Conservation (phyloP, 2,113 vertebrate genomes). For the Limnothrissa miodon region DNA sequence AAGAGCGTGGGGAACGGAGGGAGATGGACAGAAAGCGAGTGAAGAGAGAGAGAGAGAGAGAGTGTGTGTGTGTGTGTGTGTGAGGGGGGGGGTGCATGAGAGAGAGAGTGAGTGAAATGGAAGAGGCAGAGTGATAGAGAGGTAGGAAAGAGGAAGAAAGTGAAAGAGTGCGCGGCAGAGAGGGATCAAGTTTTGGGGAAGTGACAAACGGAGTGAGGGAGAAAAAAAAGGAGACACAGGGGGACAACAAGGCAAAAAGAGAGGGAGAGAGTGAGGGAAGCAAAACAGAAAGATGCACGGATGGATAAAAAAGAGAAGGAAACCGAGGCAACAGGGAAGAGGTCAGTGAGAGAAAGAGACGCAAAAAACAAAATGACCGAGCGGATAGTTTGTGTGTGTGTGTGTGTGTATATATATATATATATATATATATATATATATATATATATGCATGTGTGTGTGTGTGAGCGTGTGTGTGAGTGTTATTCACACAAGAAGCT, state of each 20-base stretch:
- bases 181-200: not conserved
- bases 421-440: slow-evolving; percentile 43
- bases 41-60: slow-evolving; percentile 39
- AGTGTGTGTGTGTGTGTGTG: slow-evolving; percentile 30
- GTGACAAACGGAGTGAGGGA: slow-evolving; percentile 42
- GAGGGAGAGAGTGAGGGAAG: slow-evolving; percentile 57
- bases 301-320: slow-evolving; percentile 19
- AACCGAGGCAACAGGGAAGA: slow-evolving; percentile 18
- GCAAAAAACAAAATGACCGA: slow-evolving; percentile 45
- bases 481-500: slow-evolving; percentile 69
- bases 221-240: slow-evolving; percentile 23
- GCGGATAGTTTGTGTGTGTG: slow-evolving; percentile 53
- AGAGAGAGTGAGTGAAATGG: slow-evolving; percentile 20
- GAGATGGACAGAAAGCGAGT: slow-evolving; percentile 24
- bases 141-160: slow-evolving; percentile 37
- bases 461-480: slow-evolving; percentile 23
- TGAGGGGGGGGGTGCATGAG: slow-evolving; percentile 29
- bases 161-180: slow-evolving; percentile 11
- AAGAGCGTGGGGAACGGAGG: slow-evolving; percentile 32
- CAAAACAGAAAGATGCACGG: slow-evolving; percentile 59
- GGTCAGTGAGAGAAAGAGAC: slow-evolving; percentile 30
- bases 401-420: no score
- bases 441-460: slow-evolving; percentile 28
- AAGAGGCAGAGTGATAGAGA: slow-evolving; percentile 31
- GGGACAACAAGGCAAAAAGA: slow-evolving; percentile 31